These are phyloP conservation scores for Siniperca undulata DNA, from an alignment of 2,797 vertebrate genomes.

Conservation along the genomic window DNA sequence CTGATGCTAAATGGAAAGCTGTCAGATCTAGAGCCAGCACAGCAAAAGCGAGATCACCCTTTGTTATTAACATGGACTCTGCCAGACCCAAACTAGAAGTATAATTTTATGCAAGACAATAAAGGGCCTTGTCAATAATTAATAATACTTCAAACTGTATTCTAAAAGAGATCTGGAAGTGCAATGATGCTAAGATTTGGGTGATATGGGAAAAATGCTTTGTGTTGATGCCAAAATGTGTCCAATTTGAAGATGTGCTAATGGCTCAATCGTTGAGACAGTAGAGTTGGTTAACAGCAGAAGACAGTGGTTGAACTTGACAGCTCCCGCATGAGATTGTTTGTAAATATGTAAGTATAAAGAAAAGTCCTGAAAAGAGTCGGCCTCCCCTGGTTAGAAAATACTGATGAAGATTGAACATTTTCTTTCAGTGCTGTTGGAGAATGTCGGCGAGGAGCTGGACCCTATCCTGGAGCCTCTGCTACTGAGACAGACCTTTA, in stretches of 20 bases:
- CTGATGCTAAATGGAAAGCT: constrained; percentile 4
- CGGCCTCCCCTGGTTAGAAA: not conserved
- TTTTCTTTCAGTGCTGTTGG: constrained; percentile 87
- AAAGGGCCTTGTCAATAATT: not conserved
- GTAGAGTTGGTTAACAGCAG: not conserved
- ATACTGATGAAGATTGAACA: constrained; percentile 4
- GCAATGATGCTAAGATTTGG: not conserved
- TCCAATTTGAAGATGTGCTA: constrained; percentile 9
- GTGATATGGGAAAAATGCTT: constrained; percentile 16
- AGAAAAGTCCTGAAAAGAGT: not conserved
- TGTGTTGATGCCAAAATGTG: not conserved
- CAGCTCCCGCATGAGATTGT: not conserved
- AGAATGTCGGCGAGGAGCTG: constrained; percentile 92
- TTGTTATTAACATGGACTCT: not conserved
- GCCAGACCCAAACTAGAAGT: not conserved
- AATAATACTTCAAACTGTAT: not conserved
- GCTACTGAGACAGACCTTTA: constrained; percentile 92
- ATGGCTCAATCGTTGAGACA: not conserved
- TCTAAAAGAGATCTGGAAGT: constrained; percentile 10
- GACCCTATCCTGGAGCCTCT: constrained; percentile 92
- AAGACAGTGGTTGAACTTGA: not conserved
- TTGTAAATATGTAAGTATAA: constrained; percentile 15
- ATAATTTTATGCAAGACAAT: not conserved
- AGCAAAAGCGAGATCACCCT: not conserved
- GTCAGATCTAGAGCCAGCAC: not conserved